Conservation (phyloP, 2,797 vertebrate genomes). For the Cuculus canorus region DNA sequence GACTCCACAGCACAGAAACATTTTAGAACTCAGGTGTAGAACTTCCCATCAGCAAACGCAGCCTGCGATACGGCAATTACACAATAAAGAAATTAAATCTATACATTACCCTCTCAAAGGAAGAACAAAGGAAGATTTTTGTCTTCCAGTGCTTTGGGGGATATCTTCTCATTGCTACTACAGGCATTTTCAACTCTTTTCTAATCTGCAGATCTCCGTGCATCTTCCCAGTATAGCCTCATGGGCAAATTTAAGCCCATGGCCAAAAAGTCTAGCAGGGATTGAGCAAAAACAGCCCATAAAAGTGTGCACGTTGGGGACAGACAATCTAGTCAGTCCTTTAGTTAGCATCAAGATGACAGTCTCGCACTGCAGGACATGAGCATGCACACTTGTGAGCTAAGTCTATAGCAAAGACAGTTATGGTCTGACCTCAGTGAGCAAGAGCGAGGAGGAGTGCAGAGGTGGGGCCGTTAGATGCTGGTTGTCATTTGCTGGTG, state of each 20-base stretch:
- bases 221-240: background rate
- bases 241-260: background rate
- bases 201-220: background rate
- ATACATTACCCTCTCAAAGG: background rate
- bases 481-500: background rate
- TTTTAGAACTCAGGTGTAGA: background rate
- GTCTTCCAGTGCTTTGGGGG: background rate
- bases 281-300: background rate
- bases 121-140: background rate
- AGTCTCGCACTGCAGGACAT: fast-evolving
- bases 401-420: fast-evolving
- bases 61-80: background rate
- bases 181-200: background rate
- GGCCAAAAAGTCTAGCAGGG: background rate
- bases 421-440: fast-evolving
- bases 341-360: background rate
- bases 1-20: background rate
- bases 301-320: background rate
- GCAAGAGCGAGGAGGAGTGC: fast-evolving
- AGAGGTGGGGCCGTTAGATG: background rate
- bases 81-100: background rate
- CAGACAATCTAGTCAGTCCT: background rate
- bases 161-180: background rate
- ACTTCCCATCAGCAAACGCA: background rate
- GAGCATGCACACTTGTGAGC: fast-evolving